Base-by-base conservation (phyloP, 2,797 vertebrate species). In the Tapera naevia region DNA sequence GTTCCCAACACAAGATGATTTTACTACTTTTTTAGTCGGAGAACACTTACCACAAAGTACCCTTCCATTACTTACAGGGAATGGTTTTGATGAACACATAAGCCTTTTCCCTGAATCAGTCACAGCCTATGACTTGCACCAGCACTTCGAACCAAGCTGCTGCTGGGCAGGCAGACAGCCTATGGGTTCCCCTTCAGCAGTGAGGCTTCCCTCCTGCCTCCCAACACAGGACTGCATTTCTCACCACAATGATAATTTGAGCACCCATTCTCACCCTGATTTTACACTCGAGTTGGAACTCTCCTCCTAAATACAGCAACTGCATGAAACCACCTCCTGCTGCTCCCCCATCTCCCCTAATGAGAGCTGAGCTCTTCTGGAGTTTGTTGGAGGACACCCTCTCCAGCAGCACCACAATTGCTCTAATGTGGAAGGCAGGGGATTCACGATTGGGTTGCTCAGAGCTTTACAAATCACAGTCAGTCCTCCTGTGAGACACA, bases 171-270 rank as follows among this genome's bases (percentile, higher is more conserved):
- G n/a, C n/a, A 25, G 45, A 33, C 43, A 39, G 75, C 7, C 45
- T 4, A 3, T n/a, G 71, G 51, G 48, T 27, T 48, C 33, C 43
- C 74, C 76, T 14, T 11, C 24, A 14, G 82, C 28, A 27, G 6
- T 9, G 60, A 25, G 43, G 30, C 62, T 9, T 6, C 27, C 61
- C 79, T 67, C 30, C n/a, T 46, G 5, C 33, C 61, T 43, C 19
- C 0, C 0, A 0, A 2, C 17, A 4, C 17, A 22, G n/a, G 11
- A 4, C 25, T 33, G 72, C 67, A 5, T 11, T 19, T 60, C 50
- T 30, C 11, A n/a, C n/a, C 24, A 2, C 1, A 1, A 7, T 28
- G 15, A 2, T 1, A 14, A 7, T 1, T 27, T 27, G 3, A 46
- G 43, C 45, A 15, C 10, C 3, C 22, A 2, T 25, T 33, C 41